These are phyloP conservation scores for Drosophila lutescens DNA, from an alignment of 2,888 invertebrate species.

Conservation along the genomic window DNA sequence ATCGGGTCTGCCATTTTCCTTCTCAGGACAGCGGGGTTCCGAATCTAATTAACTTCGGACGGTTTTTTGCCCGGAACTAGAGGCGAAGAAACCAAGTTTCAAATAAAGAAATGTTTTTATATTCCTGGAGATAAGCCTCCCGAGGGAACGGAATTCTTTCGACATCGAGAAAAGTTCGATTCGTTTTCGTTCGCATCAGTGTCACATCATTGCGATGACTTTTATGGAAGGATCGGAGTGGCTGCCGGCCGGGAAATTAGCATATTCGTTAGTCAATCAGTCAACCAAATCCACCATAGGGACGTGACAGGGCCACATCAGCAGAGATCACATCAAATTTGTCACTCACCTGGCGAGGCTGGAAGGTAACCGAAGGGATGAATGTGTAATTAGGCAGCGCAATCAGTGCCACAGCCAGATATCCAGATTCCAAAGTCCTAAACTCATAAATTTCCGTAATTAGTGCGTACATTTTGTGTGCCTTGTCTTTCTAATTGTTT, in stretches of 20 bases:
- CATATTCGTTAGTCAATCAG: constrained; percentile 61
- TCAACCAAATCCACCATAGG: constrained; percentile 3
- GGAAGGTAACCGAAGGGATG: neutral
- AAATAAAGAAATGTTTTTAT: neutral
- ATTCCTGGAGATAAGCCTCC: neutral
- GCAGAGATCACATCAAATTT: constrained; percentile 24
- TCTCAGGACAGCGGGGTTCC: constrained; percentile 28
- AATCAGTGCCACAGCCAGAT: constrained; percentile 53
- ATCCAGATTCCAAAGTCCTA: constrained; percentile 10
- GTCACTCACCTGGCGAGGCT: constrained; percentile 14
- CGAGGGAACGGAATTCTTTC: neutral
- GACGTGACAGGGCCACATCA: constrained; percentile 12
- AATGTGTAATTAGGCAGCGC: constrained; percentile 51
- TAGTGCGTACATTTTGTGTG: constrained; percentile 40
- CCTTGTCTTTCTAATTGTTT: constrained; percentile 21
- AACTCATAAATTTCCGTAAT: constrained; percentile 51
- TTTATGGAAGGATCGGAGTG: constrained; percentile 41
- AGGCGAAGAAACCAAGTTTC: neutral
- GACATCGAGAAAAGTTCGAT: neutral
- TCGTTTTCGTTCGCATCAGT: constrained; percentile 26
- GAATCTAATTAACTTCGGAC: constrained; percentile 34
- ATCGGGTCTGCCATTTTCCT: constrained; percentile 5
- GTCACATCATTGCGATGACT: constrained; percentile 18
- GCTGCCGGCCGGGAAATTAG: constrained; percentile 47
- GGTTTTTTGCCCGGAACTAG: neutral